These are phyloP conservation scores for Ryuthela nishihirai DNA, from an alignment of 2,888 invertebrate species.

Conservation along the genomic window DNA sequence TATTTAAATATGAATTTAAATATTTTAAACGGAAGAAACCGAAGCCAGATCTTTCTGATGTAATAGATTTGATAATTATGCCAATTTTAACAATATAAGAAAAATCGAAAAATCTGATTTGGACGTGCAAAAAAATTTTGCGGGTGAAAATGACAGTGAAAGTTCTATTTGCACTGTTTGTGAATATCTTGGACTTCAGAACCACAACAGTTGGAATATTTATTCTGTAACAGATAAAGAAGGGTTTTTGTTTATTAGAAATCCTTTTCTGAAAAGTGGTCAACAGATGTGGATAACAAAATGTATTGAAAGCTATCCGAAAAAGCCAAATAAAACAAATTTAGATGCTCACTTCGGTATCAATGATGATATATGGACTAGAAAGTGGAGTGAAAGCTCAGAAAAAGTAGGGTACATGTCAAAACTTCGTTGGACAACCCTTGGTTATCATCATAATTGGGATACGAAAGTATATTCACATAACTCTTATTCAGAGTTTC, in stretches of 20 bases:
- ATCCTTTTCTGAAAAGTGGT: constrained; percentile 73
- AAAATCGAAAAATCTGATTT: constrained; percentile 34
- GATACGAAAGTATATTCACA: constrained; percentile 70
- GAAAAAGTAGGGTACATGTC: neutral
- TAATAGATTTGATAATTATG: constrained; percentile 57
- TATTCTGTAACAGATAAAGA: constrained; percentile 58
- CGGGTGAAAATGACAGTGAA: no score
- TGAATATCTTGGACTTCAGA: constrained; percentile 52
- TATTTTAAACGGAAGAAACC: constrained; percentile 70
- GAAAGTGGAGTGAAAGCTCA: neutral
- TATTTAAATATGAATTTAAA: constrained; percentile 71
- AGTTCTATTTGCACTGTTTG: neutral
- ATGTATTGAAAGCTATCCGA: constrained; percentile 72
- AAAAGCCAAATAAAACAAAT: constrained; percentile 58
- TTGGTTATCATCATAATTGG: constrained; percentile 99
- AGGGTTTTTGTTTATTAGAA: constrained; percentile 74
- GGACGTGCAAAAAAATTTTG: neutral
- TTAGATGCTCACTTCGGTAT: constrained; percentile 43
- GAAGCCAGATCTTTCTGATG: constrained; percentile 61
- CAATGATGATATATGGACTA: constrained; percentile 11
- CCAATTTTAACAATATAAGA: neutral
- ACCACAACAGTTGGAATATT: constrained; percentile 60
- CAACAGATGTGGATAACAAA: constrained; percentile 79
- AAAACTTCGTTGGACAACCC: constrained; percentile 84
- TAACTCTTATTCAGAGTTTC: constrained; percentile 42